Evolutionary conservation across 2,888 invertebrate genomes (phyloP).

Genomic region (Drosophila kambysellisi): DNA sequence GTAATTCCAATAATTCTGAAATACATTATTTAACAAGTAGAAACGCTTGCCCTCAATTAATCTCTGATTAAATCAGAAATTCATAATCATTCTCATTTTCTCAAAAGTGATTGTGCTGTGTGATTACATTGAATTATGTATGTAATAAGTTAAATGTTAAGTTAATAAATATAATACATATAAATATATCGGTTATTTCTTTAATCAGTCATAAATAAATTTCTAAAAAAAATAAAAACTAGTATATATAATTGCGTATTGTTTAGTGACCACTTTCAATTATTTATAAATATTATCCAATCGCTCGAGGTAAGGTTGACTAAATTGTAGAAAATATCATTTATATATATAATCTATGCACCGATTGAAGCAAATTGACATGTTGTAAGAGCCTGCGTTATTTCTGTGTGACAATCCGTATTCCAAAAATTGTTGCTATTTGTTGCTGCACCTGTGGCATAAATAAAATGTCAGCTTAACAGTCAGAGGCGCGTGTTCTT

Average conservation of each 20-base stretch:
- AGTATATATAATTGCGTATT: background rate
- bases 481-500: conserved; percentile 38
- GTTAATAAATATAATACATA: background rate
- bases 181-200: no score
- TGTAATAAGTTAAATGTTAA: background rate
- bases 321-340: background rate
- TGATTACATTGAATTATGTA: background rate
- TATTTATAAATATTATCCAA: background rate
- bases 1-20: background rate
- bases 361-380: conserved; percentile 4
- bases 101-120: background rate
- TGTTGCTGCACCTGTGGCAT: conserved; percentile 1
- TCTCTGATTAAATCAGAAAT: background rate
- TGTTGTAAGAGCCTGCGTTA: background rate
- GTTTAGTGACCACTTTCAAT: background rate
- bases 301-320: background rate
- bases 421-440: background rate
- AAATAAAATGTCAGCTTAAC: conserved; percentile 19
- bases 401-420: conserved; percentile 37
- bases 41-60: background rate
- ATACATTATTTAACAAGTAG: no score
- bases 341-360: background rate
- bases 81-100: background rate
- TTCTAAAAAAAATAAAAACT: background rate
- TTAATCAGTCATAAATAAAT: background rate